Conservation (phyloP, 2,113 vertebrate genomes). For the Melanotaenia duboulayi region DNA sequence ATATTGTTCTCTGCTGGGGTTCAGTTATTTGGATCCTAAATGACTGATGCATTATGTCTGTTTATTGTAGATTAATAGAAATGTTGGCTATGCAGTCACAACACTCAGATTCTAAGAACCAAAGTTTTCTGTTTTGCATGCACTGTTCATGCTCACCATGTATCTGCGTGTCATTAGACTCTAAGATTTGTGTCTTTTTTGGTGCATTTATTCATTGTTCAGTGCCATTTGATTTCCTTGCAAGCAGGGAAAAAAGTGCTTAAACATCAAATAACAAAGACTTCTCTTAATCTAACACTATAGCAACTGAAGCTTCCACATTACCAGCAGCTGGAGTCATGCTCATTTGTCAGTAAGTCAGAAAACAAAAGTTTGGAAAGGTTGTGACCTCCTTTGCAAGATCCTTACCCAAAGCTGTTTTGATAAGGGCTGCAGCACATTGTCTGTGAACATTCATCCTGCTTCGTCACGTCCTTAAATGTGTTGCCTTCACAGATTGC, state of each 20-base stretch:
- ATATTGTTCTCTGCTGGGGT: conserved; percentile 3
- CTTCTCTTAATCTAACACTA: conserved; percentile 34
- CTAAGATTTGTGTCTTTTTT: too few species aligned
- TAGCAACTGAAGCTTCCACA: conserved; percentile 32
- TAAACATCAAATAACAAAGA: conserved; percentile 30
- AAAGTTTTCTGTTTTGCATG: neutral
- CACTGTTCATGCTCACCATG: neutral
- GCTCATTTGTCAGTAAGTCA: conserved; percentile 21
- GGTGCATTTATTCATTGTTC: neutral
- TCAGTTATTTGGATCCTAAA: conserved; percentile 13
- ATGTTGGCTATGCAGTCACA: too few species aligned
- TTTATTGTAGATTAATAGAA: too few species aligned
- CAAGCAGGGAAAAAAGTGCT: neutral
- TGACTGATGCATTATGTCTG: neutral
- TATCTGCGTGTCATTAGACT: neutral
- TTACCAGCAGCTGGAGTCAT: conserved; percentile 24
- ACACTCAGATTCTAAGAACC: neutral
- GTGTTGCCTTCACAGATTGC: conserved; percentile 26
- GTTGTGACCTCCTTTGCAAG: conserved; percentile 14
- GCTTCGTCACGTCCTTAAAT: conserved; percentile 7
- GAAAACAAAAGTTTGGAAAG: conserved; percentile 4
- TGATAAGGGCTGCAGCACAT: neutral
- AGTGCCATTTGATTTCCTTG: neutral
- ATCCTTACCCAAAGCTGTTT: conserved; percentile 7
- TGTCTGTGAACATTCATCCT: neutral